Evolutionary conservation across 2,113 vertebrate genomes (phyloP).

Genomic region (Indicator maculatus): DNA sequence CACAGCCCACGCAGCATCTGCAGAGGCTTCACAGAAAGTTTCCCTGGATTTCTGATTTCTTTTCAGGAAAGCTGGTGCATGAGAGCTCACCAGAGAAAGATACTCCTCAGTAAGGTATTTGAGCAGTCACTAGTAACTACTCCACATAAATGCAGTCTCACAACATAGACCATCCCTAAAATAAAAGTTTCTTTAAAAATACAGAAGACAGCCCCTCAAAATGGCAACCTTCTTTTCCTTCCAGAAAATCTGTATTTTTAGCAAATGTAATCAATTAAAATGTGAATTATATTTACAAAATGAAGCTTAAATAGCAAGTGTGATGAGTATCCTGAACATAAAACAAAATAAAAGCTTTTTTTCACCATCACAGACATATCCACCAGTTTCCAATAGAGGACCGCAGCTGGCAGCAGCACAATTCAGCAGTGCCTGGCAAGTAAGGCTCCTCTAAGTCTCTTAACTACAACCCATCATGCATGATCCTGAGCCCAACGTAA

Average conservation of each 20-base stretch:
- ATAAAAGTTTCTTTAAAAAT: not conserved
- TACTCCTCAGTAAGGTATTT: not conserved
- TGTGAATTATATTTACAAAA: not conserved
- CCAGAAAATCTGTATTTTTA: not conserved
- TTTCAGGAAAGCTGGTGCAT: conserved; percentile 30
- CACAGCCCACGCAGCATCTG: conserved; percentile 38
- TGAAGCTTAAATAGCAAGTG: not conserved
- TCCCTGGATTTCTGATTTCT: conserved; percentile 10
- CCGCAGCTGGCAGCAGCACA: not conserved
- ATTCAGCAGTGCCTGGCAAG: not conserved
- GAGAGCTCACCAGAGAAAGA: not conserved
- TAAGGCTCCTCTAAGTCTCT: not conserved
- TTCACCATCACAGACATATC: not conserved
- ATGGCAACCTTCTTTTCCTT: not conserved
- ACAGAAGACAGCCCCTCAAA: not conserved
- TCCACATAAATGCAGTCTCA: not conserved
- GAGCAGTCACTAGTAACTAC: not conserved
- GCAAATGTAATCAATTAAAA: not conserved
- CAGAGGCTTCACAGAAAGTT: conserved; percentile 33
- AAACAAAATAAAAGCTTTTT: not conserved
- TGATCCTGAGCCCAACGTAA: not conserved
- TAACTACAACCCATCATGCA: not conserved
- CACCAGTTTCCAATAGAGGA: not conserved
- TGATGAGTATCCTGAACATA: not conserved
- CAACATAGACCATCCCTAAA: not conserved